Evolutionary conservation across 53 echinoderm and acorn worm genomes (phyloP).

Genomic region (Antedon mediterranea): DNA sequence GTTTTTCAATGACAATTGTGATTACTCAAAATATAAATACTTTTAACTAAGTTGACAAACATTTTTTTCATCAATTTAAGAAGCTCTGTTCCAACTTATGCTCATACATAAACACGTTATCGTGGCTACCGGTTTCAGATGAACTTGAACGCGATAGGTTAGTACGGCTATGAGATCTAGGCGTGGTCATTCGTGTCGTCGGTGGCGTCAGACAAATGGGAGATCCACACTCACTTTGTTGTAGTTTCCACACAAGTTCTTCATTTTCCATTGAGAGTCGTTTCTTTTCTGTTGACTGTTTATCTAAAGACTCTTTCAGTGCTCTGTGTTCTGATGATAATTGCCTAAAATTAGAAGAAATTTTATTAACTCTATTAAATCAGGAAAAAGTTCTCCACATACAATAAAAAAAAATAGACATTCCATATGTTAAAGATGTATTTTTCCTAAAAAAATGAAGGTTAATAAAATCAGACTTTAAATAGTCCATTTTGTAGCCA

Average conservation of each 20-base stretch:
- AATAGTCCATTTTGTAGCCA: too few relatives aligned
- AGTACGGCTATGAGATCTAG: slow-evolving; percentile 28
- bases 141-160: slow-evolving; percentile 51
- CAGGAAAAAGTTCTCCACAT: too few relatives aligned
- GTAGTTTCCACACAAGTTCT: slow-evolving; percentile 75
- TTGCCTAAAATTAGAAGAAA: slow-evolving; percentile 44
- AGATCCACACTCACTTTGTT: slow-evolving; percentile 34
- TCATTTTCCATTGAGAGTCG: slow-evolving; percentile 99
- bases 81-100: neutral
- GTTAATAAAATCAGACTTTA: too few relatives aligned
- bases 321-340: slow-evolving; percentile 83
- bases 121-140: slow-evolving; percentile 61
- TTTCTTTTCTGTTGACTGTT: slow-evolving; percentile 73
- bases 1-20: too few relatives aligned
- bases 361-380: too few relatives aligned
- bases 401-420: too few relatives aligned
- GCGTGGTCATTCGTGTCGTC: slow-evolving; percentile 30
- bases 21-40: too few relatives aligned
- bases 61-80: neutral
- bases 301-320: slow-evolving; percentile 70
- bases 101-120: slow-evolving; percentile 32
- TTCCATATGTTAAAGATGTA: too few relatives aligned
- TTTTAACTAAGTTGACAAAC: too few relatives aligned
- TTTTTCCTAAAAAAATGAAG: too few relatives aligned
- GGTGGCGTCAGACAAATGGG: slow-evolving; percentile 49